phyloP scores from a whole-genome alignment of 2,888 invertebrate species.

The Buathra laborator region DNA sequence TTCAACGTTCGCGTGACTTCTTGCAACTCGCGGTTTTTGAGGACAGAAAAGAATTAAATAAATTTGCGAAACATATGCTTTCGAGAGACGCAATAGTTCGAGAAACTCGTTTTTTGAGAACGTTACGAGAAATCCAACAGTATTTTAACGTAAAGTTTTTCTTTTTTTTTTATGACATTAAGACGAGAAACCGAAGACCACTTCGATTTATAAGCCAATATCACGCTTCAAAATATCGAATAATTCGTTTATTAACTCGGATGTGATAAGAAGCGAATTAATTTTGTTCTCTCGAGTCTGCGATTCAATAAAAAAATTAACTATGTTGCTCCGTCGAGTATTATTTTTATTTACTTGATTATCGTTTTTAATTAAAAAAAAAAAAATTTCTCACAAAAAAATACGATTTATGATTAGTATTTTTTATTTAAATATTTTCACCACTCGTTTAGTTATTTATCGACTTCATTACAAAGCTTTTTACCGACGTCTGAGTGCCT shows the following conservation, averaged over 20 bases:
- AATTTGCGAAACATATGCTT: slow-evolving; percentile 10
- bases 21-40: not conserved
- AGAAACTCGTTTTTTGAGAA: slow-evolving; percentile 25
- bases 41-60: not conserved
- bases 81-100: slow-evolving; percentile 2
- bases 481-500: not conserved
- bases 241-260: not conserved
- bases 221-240: not conserved
- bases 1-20: slow-evolving; percentile 1
- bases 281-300: not conserved
- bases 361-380: no score
- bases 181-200: not conserved
- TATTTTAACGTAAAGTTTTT: not conserved
- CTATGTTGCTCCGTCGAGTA: not conserved
- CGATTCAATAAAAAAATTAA: not conserved
- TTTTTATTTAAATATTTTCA: not conserved
- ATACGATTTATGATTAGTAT: no score
- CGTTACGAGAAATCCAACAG: not conserved
- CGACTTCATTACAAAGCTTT: not conserved
- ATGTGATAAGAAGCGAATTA: not conserved
- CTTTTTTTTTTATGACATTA: not conserved
- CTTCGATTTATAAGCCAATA: not conserved
- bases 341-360: no score
- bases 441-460: not conserved
- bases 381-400: no score